Evolutionary conservation across 2,113 vertebrate species (phyloP).

Genomic region (Aphyosemion australe): DNA sequence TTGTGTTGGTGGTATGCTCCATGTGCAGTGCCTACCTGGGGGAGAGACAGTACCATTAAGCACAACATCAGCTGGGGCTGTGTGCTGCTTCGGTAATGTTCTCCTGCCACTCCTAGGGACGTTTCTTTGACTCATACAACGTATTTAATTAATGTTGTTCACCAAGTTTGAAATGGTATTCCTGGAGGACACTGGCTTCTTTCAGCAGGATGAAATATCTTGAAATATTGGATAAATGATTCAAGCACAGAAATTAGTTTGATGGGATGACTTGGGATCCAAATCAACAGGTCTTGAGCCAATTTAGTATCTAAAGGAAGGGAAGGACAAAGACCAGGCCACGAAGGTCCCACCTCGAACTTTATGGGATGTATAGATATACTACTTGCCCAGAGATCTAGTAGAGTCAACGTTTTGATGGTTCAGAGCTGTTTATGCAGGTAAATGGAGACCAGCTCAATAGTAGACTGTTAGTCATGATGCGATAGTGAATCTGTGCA

Average conservation of each 20-base stretch:
- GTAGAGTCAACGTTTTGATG: neutral
- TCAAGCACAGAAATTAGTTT: neutral
- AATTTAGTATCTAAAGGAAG: neutral
- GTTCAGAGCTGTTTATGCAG: neutral
- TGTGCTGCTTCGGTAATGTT: too few relatives aligned
- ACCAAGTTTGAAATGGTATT: too few relatives aligned
- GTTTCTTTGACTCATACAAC: neutral
- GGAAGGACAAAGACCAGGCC: neutral
- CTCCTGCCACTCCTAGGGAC: neutral
- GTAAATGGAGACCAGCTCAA: neutral
- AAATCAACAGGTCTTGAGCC: neutral
- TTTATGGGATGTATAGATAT: neutral
- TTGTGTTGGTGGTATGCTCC: neutral
- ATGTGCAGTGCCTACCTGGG: neutral
- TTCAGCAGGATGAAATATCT: neutral
- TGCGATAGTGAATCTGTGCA: conserved; percentile 5
- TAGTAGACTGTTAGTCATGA: neutral
- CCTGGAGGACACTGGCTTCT: neutral
- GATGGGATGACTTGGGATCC: neutral
- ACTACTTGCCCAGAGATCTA: neutral
- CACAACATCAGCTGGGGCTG: neutral
- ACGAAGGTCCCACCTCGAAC: neutral
- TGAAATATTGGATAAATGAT: neutral
- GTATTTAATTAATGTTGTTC: too few relatives aligned
- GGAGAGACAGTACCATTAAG: neutral